Percentiles rank a stretch among this genome's conserved stretches.
These are phyloP conservation scores for Austrolebias charrua DNA, from an alignment of 2,797 vertebrate species.

Conservation along the genomic window DNA sequence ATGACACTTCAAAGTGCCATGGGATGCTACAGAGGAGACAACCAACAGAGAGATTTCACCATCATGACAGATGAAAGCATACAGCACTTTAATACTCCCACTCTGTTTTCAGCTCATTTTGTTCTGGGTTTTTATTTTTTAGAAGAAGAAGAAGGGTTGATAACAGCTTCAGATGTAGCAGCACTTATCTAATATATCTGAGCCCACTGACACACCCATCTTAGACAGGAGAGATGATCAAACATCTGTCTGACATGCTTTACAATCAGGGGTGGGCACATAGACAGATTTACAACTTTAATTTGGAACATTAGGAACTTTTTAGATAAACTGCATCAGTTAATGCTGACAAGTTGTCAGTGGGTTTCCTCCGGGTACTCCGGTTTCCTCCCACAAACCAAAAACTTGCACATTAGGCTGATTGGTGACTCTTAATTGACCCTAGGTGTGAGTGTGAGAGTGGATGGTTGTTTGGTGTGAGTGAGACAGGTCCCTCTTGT, in stretches of 20 bases:
- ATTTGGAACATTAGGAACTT: neutral
- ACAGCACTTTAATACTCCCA: conserved; percentile 17
- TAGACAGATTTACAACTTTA: neutral
- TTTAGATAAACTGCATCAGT: neutral
- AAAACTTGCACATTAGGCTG: too few relatives aligned
- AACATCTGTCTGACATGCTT: neutral
- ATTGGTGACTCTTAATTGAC: too few relatives aligned
- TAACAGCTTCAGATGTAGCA: conserved; percentile 9
- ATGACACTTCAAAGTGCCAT: too few relatives aligned
- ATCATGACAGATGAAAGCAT: conserved; percentile 44
- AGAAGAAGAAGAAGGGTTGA: neutral
- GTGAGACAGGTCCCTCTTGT: too few relatives aligned
- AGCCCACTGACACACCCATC: neutral
- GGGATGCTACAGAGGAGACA: too few relatives aligned
- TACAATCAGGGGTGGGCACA: neutral
- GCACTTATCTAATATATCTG: neutral
- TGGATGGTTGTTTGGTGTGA: too few relatives aligned
- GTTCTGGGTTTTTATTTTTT: neutral
- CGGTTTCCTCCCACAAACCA: too few relatives aligned
- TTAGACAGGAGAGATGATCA: conserved; percentile 7
- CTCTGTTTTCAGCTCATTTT: conserved; percentile 15
- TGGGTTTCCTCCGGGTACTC: too few relatives aligned
- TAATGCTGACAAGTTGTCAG: too few relatives aligned
- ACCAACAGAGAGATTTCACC: conserved; percentile 13
- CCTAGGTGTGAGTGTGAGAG: too few relatives aligned